phyloP scores from a whole-genome alignment of 1,140 invertebrate species.

The Archegozetes longisetosus region DNA sequence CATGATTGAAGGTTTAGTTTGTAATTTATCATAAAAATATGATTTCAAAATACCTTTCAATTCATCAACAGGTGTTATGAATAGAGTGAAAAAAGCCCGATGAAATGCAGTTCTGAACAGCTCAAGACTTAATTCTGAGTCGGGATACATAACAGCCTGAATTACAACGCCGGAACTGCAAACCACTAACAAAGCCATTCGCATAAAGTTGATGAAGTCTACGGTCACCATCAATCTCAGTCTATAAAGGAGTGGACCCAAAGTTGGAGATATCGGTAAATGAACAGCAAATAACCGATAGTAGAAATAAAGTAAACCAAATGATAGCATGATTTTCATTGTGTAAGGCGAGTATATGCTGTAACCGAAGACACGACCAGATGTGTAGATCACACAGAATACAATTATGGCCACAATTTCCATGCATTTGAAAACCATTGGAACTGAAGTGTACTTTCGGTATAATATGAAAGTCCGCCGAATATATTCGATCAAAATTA shows the following conservation, averaged over 20 bases:
- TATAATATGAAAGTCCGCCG: conserved; percentile 9
- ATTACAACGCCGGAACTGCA: conserved; percentile 32
- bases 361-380: conserved; percentile 15
- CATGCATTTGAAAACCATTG: conserved; percentile 20
- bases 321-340: conserved; percentile 21
- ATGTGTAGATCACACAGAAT: conserved; percentile 18
- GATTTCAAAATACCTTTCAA: too few species aligned
- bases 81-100: conserved; percentile 31
- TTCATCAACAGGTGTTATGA: conserved; percentile 31
- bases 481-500: conserved; percentile 14
- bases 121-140: conserved; percentile 27
- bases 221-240: conserved; percentile 32
- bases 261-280: conserved; percentile 31
- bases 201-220: conserved; percentile 32
- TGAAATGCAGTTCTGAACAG: conserved; percentile 28
- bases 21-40: too few species aligned
- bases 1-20: too few species aligned
- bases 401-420: conserved; percentile 21
- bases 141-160: conserved; percentile 32
- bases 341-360: conserved; percentile 17
- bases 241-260: conserved; percentile 32
- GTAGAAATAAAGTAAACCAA: conserved; percentile 31
- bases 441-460: conserved; percentile 21
- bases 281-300: conserved; percentile 30
- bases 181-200: conserved; percentile 32